Evolutionary conservation across 2,888 invertebrate species (phyloP).

Genomic region (Taenaris catops): DNA sequence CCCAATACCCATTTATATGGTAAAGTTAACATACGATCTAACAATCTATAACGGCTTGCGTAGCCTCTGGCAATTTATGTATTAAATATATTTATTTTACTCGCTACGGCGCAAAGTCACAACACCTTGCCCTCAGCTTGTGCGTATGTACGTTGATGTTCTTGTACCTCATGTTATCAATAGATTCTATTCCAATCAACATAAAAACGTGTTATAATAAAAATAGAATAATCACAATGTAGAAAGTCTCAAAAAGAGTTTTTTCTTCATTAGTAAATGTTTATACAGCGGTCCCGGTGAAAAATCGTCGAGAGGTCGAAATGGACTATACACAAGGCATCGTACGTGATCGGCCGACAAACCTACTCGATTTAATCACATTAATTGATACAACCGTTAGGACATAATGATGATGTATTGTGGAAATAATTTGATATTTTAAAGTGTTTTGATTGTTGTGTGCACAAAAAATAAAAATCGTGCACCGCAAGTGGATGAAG

Average conservation of each 20-base stretch:
- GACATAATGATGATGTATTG: conserved; percentile 67
- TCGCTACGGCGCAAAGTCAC: too few species aligned
- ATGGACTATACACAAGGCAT: conserved; percentile 21
- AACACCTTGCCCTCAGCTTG: too few species aligned
- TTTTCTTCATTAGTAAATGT: conserved; percentile 21
- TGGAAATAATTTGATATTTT: conserved; percentile 71
- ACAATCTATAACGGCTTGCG: too few species aligned
- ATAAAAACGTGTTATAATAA: too few species aligned
- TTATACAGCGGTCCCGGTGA: conserved; percentile 19
- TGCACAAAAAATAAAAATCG: conserved; percentile 40
- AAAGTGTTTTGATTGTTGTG: conserved; percentile 45
- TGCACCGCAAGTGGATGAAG: conserved; percentile 42
- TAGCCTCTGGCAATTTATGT: too few species aligned
- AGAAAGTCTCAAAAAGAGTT: conserved; percentile 15
- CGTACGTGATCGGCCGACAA: conserved; percentile 62
- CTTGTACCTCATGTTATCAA: too few species aligned
- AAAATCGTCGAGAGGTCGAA: conserved; percentile 14
- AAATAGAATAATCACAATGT: conserved; percentile 2
- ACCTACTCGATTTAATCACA: conserved; percentile 65
- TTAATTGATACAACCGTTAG: conserved; percentile 74
- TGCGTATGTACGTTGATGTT: too few species aligned
- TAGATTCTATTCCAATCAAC: too few species aligned
- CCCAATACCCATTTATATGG: too few species aligned
- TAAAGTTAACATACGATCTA: too few species aligned
- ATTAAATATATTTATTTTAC: too few species aligned